phyloP scores from a whole-genome alignment of 1,140 invertebrate species.

The Maconellicoccus hirsutus region DNA sequence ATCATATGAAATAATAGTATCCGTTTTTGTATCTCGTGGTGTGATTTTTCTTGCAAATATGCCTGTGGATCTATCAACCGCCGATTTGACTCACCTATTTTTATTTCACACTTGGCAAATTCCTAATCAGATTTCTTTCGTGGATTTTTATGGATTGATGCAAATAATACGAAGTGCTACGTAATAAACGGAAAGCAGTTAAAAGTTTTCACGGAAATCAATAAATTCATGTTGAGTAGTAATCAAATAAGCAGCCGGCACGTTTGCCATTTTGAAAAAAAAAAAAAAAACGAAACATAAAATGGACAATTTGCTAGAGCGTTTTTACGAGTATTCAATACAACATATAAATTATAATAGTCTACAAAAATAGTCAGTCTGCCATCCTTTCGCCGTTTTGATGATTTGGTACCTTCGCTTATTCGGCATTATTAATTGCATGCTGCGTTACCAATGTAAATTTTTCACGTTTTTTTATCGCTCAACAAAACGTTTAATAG shows the following conservation, averaged over 20 bases:
- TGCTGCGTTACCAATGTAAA: not conserved
- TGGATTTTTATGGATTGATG: no score
- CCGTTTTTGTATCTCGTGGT: not conserved
- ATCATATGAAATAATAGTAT: not conserved
- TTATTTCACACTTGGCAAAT: no score
- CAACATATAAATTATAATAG: conserved; percentile 17
- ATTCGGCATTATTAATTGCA: not conserved
- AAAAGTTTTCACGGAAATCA: conserved; percentile 11
- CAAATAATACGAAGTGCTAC: not conserved
- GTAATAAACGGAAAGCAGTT: not conserved
- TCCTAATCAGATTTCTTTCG: no score
- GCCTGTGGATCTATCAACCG: no score
- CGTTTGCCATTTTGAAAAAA: conserved; percentile 14
- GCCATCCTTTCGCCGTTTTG: not conserved
- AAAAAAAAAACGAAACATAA: no score
- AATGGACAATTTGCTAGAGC: conserved; percentile 12
- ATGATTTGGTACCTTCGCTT: conserved; percentile 13
- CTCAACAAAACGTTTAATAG: no score
- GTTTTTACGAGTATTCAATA: conserved; percentile 4
- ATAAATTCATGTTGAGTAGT: conserved; percentile 1
- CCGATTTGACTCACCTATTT: no score
- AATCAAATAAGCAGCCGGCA: not conserved
- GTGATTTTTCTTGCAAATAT: not conserved
- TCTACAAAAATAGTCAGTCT: conserved; percentile 11
- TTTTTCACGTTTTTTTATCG: not conserved